Base-by-base conservation (phyloP, 2,113 vertebrate genomes). In the Xiphophorus hellerii region DNA sequence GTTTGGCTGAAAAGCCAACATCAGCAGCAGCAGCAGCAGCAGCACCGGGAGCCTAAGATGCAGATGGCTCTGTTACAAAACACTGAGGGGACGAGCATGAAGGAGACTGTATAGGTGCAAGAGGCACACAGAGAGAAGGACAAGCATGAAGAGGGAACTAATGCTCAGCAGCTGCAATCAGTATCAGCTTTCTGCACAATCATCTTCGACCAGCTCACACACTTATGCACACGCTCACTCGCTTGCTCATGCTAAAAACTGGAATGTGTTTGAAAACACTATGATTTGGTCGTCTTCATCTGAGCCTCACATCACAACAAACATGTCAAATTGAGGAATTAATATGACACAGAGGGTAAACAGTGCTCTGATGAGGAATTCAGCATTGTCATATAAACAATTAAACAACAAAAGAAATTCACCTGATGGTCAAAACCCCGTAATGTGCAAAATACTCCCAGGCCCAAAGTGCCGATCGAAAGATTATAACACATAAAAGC, bases 141-240 rank as follows among this genome's bases (percentile, higher is more conserved):
- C 90, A 88, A 86, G 80, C 80, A 84, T 11, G n/a, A 71, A 62
- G 75, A 88, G 73, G 74, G 84, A 77, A 81, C 75, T 76, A 61
- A 63, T 74, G 79, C 86, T 92, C 91, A 91, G 91, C 91, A 89
- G 64, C 82, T 86, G 87, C 67, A 78, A 62, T 42, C 69, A 37
- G 79, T 87, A 89, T 93, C 90, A 84, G 76, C 78, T 93, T 93
- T 92, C 90, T 89, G 90, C 86, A 65, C 69, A 74, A 86, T 92
- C 89, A 90, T 82, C 85, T 76, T 66, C 68, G 65, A 35, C 76
- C 73, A 1, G 2, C 25, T 64, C 35, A 63, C 69, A 76, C 63
- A 71, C 44, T 74, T 25, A 29, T 39, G 42, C 60, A 61, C 62
- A 68, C 42, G 61, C 20, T 62, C 27, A 73, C 17, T 5, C 74